Evolutionary conservation across 2,797 vertebrate species (phyloP).

Genomic region (Darevskia mixta): DNA sequence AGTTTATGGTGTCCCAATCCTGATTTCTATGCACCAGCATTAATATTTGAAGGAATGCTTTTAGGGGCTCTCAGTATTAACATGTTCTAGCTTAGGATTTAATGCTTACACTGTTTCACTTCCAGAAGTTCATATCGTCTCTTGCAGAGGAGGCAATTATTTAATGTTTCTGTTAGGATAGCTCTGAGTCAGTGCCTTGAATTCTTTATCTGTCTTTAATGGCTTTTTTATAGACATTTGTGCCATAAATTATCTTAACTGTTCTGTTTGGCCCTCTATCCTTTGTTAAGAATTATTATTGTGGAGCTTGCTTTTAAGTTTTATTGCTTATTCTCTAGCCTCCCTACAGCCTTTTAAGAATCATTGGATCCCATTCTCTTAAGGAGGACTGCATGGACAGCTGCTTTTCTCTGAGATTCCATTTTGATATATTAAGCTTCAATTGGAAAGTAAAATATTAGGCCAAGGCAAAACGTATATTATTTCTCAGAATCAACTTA

Average conservation of each 20-base stretch:
- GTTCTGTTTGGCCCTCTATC: slow-evolving; percentile 53
- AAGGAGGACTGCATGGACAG: not conserved
- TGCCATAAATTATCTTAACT: slow-evolving; percentile 63
- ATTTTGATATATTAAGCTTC: slow-evolving; percentile 15
- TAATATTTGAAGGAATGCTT: slow-evolving; percentile 9
- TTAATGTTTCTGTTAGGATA: slow-evolving; percentile 60
- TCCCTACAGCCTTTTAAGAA: slow-evolving; percentile 35
- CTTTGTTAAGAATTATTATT: slow-evolving; percentile 62
- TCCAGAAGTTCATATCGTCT: slow-evolving; percentile 49
- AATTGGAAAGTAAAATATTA: slow-evolving; percentile 7
- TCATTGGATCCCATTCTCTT: slow-evolving; percentile 29
- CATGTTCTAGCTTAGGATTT: slow-evolving; percentile 22
- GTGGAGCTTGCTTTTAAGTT: slow-evolving; percentile 27
- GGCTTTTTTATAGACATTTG: slow-evolving; percentile 51
- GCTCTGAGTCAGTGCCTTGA: slow-evolving; percentile 35
- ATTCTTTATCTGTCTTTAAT: slow-evolving; percentile 46
- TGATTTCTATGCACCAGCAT: not conserved
- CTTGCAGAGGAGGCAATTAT: slow-evolving; percentile 42
- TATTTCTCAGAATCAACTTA: not conserved
- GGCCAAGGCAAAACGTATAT: not conserved
- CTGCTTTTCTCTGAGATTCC: slow-evolving; percentile 26
- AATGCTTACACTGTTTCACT: slow-evolving; percentile 47
- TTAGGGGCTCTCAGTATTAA: not conserved
- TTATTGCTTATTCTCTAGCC: slow-evolving; percentile 49
- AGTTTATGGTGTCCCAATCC: not conserved